Percentiles rank a stretch among this genome's conserved stretches.
Evolutionary conservation across 2,797 vertebrate species (phyloP).

Genomic region (Harpagifer antarcticus): DNA sequence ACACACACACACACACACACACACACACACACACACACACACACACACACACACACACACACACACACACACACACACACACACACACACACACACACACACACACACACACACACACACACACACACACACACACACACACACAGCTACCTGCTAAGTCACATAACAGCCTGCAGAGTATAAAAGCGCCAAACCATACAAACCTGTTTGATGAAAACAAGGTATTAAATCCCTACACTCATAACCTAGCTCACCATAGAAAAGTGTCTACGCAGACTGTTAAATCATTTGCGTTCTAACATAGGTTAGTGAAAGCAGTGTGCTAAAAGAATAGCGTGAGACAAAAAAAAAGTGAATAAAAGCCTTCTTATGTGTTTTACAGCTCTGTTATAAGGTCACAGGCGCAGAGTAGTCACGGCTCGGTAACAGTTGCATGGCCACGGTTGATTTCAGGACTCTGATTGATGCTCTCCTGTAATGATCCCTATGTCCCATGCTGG

Average conservation of each 20-base stretch:
- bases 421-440: constrained; percentile 59
- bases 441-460: constrained; percentile 71
- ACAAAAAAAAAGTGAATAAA: constrained; percentile 56
- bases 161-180: constrained; percentile 32
- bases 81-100: neutral
- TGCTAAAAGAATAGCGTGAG: constrained; percentile 23
- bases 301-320: constrained; percentile 18
- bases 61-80: too few species aligned
- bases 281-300: constrained; percentile 23
- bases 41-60: too few species aligned
- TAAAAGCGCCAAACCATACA: constrained; percentile 43
- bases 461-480: constrained; percentile 81
- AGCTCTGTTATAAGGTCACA: constrained; percentile 76
- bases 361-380: constrained; percentile 76
- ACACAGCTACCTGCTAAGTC: constrained; percentile 20
- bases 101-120: neutral
- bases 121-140: neutral
- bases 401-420: constrained; percentile 64
- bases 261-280: constrained; percentile 19
- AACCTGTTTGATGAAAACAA: constrained; percentile 51
- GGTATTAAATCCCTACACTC: constrained; percentile 34
- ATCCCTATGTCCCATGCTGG: constrained; percentile 73
- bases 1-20: neutral
- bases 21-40: neutral
- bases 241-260: constrained; percentile 21